These are phyloP conservation scores for Dipodomys spectabilis DNA, from an alignment of 2,113 vertebrate genomes.

Conservation along the genomic window DNA sequence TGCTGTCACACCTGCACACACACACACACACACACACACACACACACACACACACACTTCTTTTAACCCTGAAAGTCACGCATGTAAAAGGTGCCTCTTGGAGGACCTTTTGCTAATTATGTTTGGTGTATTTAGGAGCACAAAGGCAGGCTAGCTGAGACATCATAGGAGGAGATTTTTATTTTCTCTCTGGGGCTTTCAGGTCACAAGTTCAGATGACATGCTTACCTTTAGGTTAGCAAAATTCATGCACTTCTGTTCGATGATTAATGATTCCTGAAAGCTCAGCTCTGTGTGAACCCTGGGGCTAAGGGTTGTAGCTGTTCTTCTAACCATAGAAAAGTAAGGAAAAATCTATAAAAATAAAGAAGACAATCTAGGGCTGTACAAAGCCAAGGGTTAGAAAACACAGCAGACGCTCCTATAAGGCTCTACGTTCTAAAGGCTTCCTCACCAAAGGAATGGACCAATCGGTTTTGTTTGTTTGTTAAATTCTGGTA, in stretches of 20 bases:
- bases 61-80: background rate
- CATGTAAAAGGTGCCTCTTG: background rate
- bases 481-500: too few relatives aligned
- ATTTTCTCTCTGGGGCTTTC: slow-evolving; percentile 36
- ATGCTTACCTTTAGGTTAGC: slow-evolving; percentile 22
- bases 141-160: background rate
- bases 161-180: background rate
- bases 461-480: background rate
- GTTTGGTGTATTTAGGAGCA: background rate
- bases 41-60: too few relatives aligned
- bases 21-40: too few relatives aligned
- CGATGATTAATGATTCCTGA: slow-evolving; percentile 13
- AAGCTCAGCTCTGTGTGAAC: background rate
- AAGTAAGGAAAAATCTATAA: background rate
- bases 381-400: background rate
- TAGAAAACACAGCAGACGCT: background rate
- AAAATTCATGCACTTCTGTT: background rate
- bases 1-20: too few relatives aligned
- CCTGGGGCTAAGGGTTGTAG: background rate
- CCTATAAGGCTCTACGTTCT: background rate
- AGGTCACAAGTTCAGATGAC: slow-evolving; percentile 55
- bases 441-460: background rate
- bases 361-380: slow-evolving; percentile 4
- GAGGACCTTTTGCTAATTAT: background rate
- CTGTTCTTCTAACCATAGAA: background rate